phyloP scores from a whole-genome alignment of 1,140 invertebrate species.

The Macrobrachium rosenbergii region DNA sequence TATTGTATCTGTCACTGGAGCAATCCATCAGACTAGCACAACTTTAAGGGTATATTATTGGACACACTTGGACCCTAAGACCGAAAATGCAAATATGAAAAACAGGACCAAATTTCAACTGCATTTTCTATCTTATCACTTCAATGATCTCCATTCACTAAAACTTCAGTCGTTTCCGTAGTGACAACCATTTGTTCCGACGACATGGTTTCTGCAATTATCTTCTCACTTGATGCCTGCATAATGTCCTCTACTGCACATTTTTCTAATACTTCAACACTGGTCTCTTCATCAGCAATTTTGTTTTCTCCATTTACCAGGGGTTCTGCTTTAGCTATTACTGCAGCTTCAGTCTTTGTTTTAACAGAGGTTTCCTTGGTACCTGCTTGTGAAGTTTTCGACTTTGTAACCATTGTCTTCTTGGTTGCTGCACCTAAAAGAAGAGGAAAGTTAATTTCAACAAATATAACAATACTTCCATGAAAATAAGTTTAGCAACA shows the following conservation, averaged over 20 bases:
- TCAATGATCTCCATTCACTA: conserved; percentile 57
- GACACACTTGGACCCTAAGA: conserved; percentile 57
- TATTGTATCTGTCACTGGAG: conserved; percentile 41
- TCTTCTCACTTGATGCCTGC: conserved; percentile 40
- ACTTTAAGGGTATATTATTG: conserved; percentile 37
- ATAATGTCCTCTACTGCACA: conserved; percentile 51
- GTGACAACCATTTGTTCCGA: conserved; percentile 41
- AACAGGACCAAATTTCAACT: conserved; percentile 36
- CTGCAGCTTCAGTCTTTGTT: conserved; percentile 24
- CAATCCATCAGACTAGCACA: conserved; percentile 50
- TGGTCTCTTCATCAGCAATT: conserved; percentile 55
- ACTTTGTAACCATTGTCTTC: conserved; percentile 40
- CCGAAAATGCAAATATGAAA: conserved; percentile 51
- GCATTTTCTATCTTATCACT: conserved; percentile 34
- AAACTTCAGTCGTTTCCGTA: conserved; percentile 46
- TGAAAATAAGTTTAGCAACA: no score
- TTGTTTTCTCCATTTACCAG: conserved; percentile 54
- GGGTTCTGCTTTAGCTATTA: not conserved
- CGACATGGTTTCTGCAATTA: conserved; percentile 21
- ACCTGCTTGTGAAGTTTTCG: conserved; percentile 21
- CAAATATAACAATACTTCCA: not conserved
- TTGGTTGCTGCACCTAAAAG: conserved; percentile 34
- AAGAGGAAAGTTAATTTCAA: not conserved
- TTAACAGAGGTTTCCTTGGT: conserved; percentile 17
- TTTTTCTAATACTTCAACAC: conserved; percentile 54